Conservation (phyloP, 2,888 invertebrate species). For the Chrysolina oricalcia region DNA sequence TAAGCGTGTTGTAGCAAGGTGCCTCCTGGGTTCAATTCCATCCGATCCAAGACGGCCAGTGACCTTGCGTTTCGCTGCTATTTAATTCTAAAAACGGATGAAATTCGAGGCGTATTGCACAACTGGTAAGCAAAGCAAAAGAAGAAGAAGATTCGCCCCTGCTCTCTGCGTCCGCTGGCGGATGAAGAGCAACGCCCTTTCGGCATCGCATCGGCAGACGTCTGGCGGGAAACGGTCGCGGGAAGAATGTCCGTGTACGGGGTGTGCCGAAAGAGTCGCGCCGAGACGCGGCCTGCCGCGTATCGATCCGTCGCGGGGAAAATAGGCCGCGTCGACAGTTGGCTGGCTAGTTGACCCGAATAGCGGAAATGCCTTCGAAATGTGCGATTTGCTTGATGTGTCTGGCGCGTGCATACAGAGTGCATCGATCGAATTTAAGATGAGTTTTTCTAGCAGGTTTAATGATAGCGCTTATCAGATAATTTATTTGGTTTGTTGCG, state of each 20-base stretch:
- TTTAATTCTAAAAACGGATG: constrained; percentile 35
- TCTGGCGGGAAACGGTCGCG: constrained; percentile 24
- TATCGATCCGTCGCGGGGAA: not conserved
- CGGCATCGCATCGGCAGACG: constrained; percentile 34
- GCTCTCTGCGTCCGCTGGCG: constrained; percentile 26
- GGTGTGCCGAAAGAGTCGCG: constrained; percentile 5
- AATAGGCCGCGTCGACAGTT: constrained; percentile 13
- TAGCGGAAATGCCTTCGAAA: constrained; percentile 3
- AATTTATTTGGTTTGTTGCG: too few relatives aligned
- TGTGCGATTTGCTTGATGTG: not conserved
- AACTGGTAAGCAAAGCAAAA: constrained; percentile 23
- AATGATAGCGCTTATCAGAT: not conserved
- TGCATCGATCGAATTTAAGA: not conserved
- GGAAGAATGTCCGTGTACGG: constrained; percentile 5
- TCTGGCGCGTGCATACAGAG: not conserved
- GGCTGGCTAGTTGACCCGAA: constrained; percentile 16
- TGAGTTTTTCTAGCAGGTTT: not conserved
- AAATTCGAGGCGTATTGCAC: constrained; percentile 40
- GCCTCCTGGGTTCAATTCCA: constrained; percentile 39
- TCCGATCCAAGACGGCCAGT: constrained; percentile 37
- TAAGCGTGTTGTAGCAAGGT: constrained; percentile 40
- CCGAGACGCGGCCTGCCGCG: not conserved
- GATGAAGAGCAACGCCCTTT: constrained; percentile 44
- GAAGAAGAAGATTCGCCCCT: constrained; percentile 17
- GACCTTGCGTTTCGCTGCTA: constrained; percentile 41